Evolutionary conservation across 1,140 invertebrate species (phyloP), one percentile per base, ranked within the genome.

Genomic region (Notospermus geniculatus): DNA sequence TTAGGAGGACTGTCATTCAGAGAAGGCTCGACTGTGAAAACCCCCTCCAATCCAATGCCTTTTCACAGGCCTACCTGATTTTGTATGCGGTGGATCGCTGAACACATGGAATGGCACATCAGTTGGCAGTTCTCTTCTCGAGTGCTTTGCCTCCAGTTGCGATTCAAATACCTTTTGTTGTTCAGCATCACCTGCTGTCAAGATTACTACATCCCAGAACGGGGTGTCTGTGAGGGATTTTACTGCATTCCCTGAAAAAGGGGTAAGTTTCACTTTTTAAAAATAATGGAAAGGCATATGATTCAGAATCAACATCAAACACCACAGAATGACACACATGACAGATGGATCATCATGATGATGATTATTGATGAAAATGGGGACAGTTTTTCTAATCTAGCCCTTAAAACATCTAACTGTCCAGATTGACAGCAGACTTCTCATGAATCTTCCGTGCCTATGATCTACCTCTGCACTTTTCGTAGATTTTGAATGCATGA

Each of bases 191-290:
- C 73, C 70, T 23, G 82, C 73, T 43, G 82, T 80, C 28, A 83
- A 72, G 17, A 82, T 71, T 52, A 83, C 73, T 4, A 75, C 64
- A 74, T 83, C 81, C 82, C 82, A 83, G 63, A 80, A 79, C 23
- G 60, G 32, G 11, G 15, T 36, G 19, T 32, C 15, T 27, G 54
- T 28, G 41, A 56, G 52, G 32, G 64, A 41, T 57, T 66, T 69
- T 36, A 36, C 32, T 36, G 60, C 60, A 54, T 66, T 65, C 23
- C 70, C 70, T 72, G 59, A 17, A 60, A 62, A 59, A 52, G 57
- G 27, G 60, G 32, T 36, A 36, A n/a, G n/a, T n/a, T n/a, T n/a
- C n/a, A n/a, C n/a, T n/a, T n/a, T n/a, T n/a, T n/a, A n/a, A n/a
- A 36, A 36, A 15, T 36, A 15, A 15, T 36, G 15, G 15, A 15